Base-by-base conservation (phyloP, 1,140 invertebrate genomes). In the Pygmarrhopalites habei region DNA sequence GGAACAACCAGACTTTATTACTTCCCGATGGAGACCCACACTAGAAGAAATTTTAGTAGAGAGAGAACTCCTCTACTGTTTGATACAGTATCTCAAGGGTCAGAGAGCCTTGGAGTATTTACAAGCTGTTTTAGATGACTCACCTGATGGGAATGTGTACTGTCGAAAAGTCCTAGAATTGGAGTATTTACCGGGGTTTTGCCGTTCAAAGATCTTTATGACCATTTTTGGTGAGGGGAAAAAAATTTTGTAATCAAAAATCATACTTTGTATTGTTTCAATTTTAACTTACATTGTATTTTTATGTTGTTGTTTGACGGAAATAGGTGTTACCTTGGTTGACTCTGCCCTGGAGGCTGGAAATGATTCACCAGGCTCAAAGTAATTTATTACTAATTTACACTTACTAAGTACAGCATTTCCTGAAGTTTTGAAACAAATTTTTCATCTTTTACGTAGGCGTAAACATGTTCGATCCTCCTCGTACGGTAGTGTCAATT, bases 101-200 rank as follows among this genome's bases (percentile, higher is more conserved):
- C 46, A 71, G 28, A 61, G 60, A 26, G 60, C 66, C 1, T 43
- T 71, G 32, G 69, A 63, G n/a, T 71, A 63, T 35, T 46, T 71
- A 15, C 69, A 71, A 64, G 66, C 60, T 30, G 66, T 71, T 7
- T 44, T 71, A 30, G 69, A 71, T 29, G 66, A 71, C 25, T 57
- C 32, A 43, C 62, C 56, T 1, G 69, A 67, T 57, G 69, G 58
- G 39, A 65, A 56, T 19, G 60, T 25, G 1, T 62, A 65, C 32
- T 67, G 65, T 44, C 51, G 47, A 55, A 35, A 59, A 30, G 52
- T 71, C 21, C 28, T 70, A 23, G 60, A 71, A 25, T 28, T 68
- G 19, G 63, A 71, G 29, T 66, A 66, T 44, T 29, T 71, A 23
- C 64, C 63, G 7, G 46, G 52, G 25, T 71, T 71, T 35, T 66